A percentile compares a stretch with the other conserved stretches of the same genome.
Conservation (phyloP, 2,113 vertebrate genomes). For the Apeltes quadracus region DNA sequence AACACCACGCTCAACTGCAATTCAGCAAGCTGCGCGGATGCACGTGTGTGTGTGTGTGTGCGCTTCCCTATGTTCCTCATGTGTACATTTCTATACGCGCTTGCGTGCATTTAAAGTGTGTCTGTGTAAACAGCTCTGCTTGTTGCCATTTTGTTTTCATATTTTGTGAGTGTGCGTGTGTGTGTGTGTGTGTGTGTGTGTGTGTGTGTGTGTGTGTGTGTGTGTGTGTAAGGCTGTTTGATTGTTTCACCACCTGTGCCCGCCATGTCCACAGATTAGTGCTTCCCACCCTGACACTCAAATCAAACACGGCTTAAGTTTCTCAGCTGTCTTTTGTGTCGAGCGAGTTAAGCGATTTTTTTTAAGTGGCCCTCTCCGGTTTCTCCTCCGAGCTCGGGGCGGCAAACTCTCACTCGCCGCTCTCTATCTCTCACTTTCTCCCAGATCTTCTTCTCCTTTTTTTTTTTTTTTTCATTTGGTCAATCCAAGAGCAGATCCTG, state of each 20-base stretch:
- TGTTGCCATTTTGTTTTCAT: conserved; percentile 30
- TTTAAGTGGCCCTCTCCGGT: conserved; percentile 79
- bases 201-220: conserved; percentile 22
- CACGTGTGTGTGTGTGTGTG: conserved; percentile 28
- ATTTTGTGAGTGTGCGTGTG: not conserved
- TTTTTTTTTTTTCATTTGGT: not conserved
- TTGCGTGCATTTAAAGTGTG: conserved; percentile 35
- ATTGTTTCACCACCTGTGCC: conserved; percentile 85
- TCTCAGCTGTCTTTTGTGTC: conserved; percentile 78
- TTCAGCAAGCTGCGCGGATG: conserved; percentile 39
- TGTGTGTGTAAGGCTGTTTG: conserved; percentile 64
- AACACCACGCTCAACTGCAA: conserved; percentile 70
- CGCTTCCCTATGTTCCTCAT: not conserved
- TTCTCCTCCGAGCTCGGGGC: conserved; percentile 60
- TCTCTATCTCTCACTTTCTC: conserved; percentile 43
- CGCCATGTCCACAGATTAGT: conserved; percentile 73
- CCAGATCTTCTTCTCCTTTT: not conserved
- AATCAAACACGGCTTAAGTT: conserved; percentile 75
- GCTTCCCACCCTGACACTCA: conserved; percentile 73
- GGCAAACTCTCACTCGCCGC: conserved; percentile 51
- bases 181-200: conserved; percentile 8
- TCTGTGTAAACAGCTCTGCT: conserved; percentile 30
- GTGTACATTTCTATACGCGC: conserved; percentile 27
- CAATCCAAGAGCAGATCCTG: fast-evolving
- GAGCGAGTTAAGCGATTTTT: conserved; percentile 76